Percentiles rank a stretch among this genome's conserved stretches.
These are phyloP conservation scores for Agapornis canus DNA, from an alignment of 2,797 vertebrate species.

Conservation along the genomic window DNA sequence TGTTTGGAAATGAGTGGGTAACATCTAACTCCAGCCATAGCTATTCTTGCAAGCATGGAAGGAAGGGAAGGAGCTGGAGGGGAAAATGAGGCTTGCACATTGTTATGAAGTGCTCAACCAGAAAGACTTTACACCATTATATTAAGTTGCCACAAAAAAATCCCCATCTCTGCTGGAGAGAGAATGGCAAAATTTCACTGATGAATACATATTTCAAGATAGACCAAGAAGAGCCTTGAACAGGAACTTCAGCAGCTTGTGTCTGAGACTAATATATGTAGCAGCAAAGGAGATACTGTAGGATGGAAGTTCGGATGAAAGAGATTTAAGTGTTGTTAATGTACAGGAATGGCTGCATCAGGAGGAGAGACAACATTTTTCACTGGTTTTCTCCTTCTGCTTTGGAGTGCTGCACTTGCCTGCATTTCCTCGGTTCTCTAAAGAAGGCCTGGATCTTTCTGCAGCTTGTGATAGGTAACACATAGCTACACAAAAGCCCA, in stretches of 20 bases:
- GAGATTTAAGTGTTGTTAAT: neutral
- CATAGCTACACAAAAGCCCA: conserved; percentile 3
- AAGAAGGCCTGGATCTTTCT: conserved; percentile 25
- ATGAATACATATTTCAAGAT: neutral
- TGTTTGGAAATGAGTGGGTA: neutral
- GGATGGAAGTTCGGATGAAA: neutral
- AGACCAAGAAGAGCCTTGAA: neutral
- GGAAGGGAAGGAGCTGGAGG: neutral
- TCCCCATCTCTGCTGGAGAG: neutral
- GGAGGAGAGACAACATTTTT: neutral
- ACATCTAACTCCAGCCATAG: neutral
- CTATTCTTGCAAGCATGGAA: neutral
- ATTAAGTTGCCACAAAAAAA: neutral
- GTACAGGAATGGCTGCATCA: neutral
- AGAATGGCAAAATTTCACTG: neutral
- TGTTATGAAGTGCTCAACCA: neutral
- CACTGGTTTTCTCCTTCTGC: neutral
- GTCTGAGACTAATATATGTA: neutral
- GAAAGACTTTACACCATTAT: neutral
- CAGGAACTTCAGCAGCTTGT: neutral
- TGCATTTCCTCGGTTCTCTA: neutral
- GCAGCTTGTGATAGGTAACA: conserved; percentile 31
- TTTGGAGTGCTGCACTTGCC: neutral
- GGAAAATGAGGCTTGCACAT: neutral
- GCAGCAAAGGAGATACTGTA: neutral